phyloP scores from a whole-genome alignment of 2,113 vertebrate species.

The Barnardius zonarius region DNA sequence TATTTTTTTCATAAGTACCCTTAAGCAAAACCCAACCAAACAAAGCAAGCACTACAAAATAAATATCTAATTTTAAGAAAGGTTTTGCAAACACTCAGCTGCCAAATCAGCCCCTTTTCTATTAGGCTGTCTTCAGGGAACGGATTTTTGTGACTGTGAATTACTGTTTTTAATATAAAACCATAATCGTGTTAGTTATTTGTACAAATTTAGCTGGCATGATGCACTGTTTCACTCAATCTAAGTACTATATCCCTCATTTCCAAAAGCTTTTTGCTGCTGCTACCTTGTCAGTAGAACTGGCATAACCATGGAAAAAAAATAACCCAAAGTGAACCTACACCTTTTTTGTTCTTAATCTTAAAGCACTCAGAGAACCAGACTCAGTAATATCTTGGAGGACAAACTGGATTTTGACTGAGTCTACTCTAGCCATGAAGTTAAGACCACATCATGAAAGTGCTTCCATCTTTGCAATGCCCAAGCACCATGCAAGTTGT shows the following conservation, averaged over 20 bases:
- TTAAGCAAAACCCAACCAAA: background rate
- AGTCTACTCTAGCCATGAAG: background rate
- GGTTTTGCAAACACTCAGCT: background rate
- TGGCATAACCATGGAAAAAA: background rate
- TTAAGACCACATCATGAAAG: background rate
- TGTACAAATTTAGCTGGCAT: background rate
- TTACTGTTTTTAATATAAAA: constrained; percentile 64
- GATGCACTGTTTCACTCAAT: background rate
- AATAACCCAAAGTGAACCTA: background rate
- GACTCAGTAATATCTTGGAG: background rate
- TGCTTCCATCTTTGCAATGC: background rate
- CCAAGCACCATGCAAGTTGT: background rate
- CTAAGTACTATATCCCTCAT: background rate
- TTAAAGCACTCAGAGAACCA: background rate
- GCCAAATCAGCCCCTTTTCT: constrained; percentile 26
- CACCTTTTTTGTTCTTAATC: background rate
- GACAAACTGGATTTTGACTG: background rate
- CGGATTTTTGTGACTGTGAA: constrained; percentile 35
- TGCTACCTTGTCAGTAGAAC: background rate
- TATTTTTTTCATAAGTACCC: background rate
- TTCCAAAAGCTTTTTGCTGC: background rate
- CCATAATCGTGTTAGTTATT: constrained; percentile 11
- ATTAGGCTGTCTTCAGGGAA: constrained; percentile 42
- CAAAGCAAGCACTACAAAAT: background rate
- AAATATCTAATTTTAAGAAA: constrained; percentile 19